phyloP scores from a whole-genome alignment of 2,797 vertebrate species.

The Brachymystax lenok region DNA sequence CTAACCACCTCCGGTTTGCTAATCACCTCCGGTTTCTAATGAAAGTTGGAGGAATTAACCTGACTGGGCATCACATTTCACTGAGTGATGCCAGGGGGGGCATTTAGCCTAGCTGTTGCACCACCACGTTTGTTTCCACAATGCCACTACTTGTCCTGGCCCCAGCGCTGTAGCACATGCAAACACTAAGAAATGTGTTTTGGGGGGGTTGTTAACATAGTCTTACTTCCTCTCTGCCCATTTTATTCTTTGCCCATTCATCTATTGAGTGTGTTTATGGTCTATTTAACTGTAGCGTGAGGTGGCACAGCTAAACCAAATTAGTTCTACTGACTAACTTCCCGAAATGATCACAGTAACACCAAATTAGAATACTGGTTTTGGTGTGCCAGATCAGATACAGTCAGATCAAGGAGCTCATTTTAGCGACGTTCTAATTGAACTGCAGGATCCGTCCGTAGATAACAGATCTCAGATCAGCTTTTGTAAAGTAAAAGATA shows the following conservation, averaged over 20 bases:
- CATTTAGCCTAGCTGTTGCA: conserved; percentile 36
- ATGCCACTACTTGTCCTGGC: conserved; percentile 38
- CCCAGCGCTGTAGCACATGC: conserved; percentile 25
- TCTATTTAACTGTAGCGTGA: conserved; percentile 40
- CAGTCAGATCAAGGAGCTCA: neutral
- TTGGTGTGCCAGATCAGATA: neutral
- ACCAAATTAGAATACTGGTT: conserved; percentile 2
- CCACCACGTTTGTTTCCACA: conserved; percentile 28
- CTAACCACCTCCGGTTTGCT: conserved; percentile 18
- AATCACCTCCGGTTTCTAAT: conserved; percentile 29
- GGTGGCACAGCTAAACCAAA: conserved; percentile 31
- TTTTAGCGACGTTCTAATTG: neutral
- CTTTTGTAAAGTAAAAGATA: neutral
- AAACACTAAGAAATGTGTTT: conserved; percentile 48
- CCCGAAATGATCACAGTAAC: neutral
- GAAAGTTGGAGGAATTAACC: conserved; percentile 36
- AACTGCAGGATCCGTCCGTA: neutral
- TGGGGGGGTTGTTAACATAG: conserved; percentile 46
- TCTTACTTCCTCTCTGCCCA: conserved; percentile 33
- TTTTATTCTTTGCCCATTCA: conserved; percentile 61
- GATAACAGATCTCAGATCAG: neutral
- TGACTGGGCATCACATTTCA: conserved; percentile 44
- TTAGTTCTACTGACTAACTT: conserved; percentile 12
- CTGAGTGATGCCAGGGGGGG: conserved; percentile 35
- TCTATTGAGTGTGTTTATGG: conserved; percentile 44